These are phyloP conservation scores for Scomber colias DNA, from an alignment of 2,113 vertebrate genomes.

Conservation along the genomic window DNA sequence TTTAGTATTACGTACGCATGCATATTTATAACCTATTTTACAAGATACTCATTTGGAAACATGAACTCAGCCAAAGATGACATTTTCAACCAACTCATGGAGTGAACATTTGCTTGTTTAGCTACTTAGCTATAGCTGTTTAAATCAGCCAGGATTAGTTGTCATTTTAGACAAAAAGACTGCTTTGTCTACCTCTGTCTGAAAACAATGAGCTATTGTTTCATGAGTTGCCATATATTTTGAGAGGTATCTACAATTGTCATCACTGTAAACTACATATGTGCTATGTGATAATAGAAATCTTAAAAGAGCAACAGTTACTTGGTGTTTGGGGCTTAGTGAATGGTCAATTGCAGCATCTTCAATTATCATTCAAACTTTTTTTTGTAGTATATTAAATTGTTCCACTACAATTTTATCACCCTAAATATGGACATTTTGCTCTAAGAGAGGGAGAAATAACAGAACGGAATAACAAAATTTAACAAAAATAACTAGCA, in stretches of 20 bases:
- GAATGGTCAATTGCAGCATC: not conserved
- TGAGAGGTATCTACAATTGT: not conserved
- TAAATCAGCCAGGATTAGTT: not conserved
- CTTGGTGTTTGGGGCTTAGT: not conserved
- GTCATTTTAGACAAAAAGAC: not conserved
- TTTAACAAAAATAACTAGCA: slow-evolving; percentile 20
- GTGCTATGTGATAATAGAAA: not conserved
- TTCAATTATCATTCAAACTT: slow-evolving; percentile 16
- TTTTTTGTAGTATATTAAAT: not conserved
- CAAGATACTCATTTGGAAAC: not conserved
- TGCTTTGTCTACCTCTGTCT: not conserved
- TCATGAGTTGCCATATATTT: not conserved
- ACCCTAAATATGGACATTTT: not conserved
- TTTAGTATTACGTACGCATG: too few relatives aligned
- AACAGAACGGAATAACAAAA: not conserved
- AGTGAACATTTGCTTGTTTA: not conserved
- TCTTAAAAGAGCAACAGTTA: not conserved
- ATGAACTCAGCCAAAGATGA: not conserved
- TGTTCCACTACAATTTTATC: not conserved
- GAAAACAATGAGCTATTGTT: not conserved
- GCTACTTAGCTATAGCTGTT: not conserved
- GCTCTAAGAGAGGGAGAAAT: not conserved
- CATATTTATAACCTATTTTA: not conserved
- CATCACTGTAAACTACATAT: not conserved
- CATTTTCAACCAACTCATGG: not conserved